phyloP scores from a whole-genome alignment of 2,888 invertebrate species.

The Pandemis corylana region DNA sequence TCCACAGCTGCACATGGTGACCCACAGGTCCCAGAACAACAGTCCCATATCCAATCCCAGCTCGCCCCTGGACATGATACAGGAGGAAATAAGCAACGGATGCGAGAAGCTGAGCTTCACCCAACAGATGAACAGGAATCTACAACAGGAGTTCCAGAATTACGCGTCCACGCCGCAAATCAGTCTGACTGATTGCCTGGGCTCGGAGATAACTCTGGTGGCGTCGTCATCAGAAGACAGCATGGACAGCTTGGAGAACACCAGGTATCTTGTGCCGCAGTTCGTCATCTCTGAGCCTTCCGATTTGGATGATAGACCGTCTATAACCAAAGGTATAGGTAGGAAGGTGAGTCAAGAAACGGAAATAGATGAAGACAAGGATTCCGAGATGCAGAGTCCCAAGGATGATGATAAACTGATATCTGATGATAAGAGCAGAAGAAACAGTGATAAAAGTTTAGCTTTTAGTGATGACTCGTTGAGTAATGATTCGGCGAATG shows the following conservation, averaged over 20 bases:
- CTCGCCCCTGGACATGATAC: slow-evolving; percentile 91
- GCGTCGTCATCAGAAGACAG: slow-evolving; percentile 91
- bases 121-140: slow-evolving; percentile 62
- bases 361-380: slow-evolving; percentile 65
- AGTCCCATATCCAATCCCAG: slow-evolving; percentile 87
- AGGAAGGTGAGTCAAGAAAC: slow-evolving; percentile 88
- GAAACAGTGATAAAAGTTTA: slow-evolving; percentile 89
- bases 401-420: slow-evolving; percentile 63
- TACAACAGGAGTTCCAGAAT: slow-evolving; percentile 60
- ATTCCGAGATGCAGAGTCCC: slow-evolving; percentile 73
- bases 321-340: slow-evolving; percentile 92
- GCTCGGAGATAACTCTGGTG: slow-evolving; percentile 92
- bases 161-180: slow-evolving; percentile 89
- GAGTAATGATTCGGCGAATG: slow-evolving; percentile 87
- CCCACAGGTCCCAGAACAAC: slow-evolving; percentile 85
- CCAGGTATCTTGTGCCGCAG: slow-evolving; percentile 81
- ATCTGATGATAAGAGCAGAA: slow-evolving; percentile 78
- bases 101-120: slow-evolving; percentile 50
- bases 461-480: slow-evolving; percentile 90
- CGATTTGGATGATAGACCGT: slow-evolving; percentile 88
- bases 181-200: slow-evolving; percentile 95
- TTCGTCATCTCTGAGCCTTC: slow-evolving; percentile 90
- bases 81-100: slow-evolving; percentile 85
- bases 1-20: slow-evolving; percentile 73
- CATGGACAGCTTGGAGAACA: slow-evolving; percentile 87